Percentiles rank a stretch among this genome's conserved stretches.
These are phyloP conservation scores for Lithophane ornitopus DNA, from an alignment of 2,888 invertebrate species.

Conservation along the genomic window DNA sequence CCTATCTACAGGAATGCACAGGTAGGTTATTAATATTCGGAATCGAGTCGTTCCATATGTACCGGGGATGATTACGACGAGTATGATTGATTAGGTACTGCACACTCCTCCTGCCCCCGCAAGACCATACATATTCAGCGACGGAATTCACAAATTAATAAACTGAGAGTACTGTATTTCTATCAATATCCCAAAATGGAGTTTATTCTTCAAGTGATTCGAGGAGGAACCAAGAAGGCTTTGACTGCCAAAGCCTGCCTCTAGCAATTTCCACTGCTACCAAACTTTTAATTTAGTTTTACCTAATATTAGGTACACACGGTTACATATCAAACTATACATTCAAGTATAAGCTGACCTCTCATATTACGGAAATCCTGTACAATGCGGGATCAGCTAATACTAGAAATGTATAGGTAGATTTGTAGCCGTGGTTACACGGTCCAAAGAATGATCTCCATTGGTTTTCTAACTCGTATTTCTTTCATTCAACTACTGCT, in stretches of 20 bases:
- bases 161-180: background rate
- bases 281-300: background rate
- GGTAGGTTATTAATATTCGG: slow-evolving; percentile 17
- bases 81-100: too few relatives aligned
- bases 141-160: slow-evolving; percentile 7
- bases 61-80: background rate
- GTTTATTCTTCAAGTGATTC: background rate
- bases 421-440: too few relatives aligned
- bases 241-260: background rate
- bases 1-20: background rate
- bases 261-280: background rate
- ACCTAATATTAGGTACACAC: too few relatives aligned
- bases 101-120: background rate
- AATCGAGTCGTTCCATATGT: background rate
- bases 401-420: too few relatives aligned
- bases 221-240: background rate
- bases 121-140: slow-evolving; percentile 12
- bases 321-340: too few relatives aligned
- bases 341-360: too few relatives aligned
- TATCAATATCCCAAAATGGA: background rate
- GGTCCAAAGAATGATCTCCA: background rate
- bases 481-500: background rate
- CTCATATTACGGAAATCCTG: too few relatives aligned
- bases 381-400: too few relatives aligned
- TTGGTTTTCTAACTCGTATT: background rate